A percentile compares a stretch with the other conserved stretches of the same genome.
Conservation (phyloP, 2,797 vertebrate species). For the Mustela erminea region DNA sequence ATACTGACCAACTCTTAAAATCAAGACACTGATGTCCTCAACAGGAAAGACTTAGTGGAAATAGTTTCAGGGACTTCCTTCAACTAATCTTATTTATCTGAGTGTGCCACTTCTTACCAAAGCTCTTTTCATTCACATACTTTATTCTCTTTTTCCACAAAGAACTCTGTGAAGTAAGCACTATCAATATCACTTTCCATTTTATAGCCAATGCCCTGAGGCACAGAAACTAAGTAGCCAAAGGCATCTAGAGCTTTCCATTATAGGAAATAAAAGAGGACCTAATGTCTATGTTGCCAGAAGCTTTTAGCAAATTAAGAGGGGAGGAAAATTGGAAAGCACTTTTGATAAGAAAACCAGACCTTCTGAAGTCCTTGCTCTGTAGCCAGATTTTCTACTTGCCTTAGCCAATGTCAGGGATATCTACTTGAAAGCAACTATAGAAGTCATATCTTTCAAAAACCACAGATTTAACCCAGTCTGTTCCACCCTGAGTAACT, state of each 20-base stretch:
- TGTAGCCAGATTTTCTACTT: not conserved
- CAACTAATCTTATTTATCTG: not conserved
- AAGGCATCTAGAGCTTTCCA: not conserved
- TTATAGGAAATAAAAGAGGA: not conserved
- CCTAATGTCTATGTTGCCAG: not conserved
- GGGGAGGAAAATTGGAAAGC: not conserved
- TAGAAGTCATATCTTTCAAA: not conserved
- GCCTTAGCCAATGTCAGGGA: not conserved
- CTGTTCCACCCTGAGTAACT: not conserved
- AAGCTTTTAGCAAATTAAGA: conserved; percentile 3
- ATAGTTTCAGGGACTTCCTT: not conserved
- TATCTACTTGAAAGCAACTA: conserved; percentile 16
- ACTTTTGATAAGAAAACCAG: conserved; percentile 35
- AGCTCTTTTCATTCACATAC: not conserved
- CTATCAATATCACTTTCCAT: not conserved
- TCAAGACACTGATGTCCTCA: not conserved
- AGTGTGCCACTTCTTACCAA: not conserved
- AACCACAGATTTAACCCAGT: conserved; percentile 3
- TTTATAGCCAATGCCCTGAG: not conserved
- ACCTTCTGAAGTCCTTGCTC: not conserved
- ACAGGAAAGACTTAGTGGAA: not conserved
- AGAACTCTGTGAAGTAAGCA: not conserved
- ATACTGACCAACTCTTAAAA: not conserved
- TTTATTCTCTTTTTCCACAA: not conserved
- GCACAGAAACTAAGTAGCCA: not conserved